These are phyloP conservation scores for Pectinophora gossypiella DNA, from an alignment of 1,140 invertebrate species.

Conservation along the genomic window DNA sequence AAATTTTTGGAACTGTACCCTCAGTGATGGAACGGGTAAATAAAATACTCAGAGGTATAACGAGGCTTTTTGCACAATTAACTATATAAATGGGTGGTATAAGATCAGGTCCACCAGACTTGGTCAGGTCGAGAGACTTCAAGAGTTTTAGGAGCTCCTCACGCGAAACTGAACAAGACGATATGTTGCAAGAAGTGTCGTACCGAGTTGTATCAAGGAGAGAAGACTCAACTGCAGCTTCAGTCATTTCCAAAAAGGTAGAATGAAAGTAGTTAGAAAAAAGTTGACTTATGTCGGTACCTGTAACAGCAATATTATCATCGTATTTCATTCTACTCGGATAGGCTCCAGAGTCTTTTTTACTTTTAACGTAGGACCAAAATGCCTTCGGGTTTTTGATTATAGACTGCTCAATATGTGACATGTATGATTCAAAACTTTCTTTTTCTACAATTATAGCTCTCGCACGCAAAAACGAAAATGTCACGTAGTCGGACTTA, in stretches of 20 bases:
- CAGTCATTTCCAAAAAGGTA: slow-evolving; percentile 1
- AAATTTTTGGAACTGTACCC: slow-evolving; percentile 21
- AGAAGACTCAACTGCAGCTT: neutral
- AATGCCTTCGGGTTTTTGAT: slow-evolving; percentile 16
- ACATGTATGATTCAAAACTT: slow-evolving; percentile 12
- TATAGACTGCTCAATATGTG: slow-evolving; percentile 10
- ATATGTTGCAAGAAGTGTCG: neutral
- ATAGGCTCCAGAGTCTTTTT: neutral
- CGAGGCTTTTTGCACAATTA: slow-evolving; percentile 18
- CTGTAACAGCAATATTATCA: slow-evolving; percentile 2
- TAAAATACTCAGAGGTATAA: slow-evolving; percentile 5
- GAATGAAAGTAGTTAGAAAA: slow-evolving; percentile 18
- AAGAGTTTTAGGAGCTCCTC: neutral
- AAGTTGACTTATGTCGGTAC: slow-evolving; percentile 14
- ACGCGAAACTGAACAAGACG: neutral
- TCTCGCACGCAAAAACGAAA: too few species aligned
- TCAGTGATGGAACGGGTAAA: too few species aligned
- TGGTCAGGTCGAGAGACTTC: neutral
- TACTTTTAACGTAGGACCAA: slow-evolving; percentile 17
- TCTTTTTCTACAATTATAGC: neutral
- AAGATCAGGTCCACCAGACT: slow-evolving; percentile 13
- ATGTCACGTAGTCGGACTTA: slow-evolving; percentile 10
- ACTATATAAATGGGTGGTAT: slow-evolving; percentile 21
- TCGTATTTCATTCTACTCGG: slow-evolving; percentile 9
- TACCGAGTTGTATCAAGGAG: neutral